phyloP scores from a whole-genome alignment of 2,797 vertebrate genomes.

The Cyprinodon diabolis region DNA sequence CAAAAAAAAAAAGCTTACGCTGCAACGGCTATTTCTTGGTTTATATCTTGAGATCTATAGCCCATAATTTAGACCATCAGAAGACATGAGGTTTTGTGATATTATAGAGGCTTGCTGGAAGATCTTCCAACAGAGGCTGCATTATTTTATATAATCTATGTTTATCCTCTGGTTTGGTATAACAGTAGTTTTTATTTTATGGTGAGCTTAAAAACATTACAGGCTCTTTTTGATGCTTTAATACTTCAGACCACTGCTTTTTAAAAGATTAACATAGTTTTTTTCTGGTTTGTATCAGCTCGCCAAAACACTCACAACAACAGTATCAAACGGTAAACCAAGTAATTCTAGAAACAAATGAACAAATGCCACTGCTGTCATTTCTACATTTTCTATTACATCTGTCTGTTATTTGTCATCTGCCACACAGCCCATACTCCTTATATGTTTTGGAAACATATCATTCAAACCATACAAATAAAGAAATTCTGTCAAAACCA shows the following conservation, averaged over 20 bases:
- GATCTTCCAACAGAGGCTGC: neutral
- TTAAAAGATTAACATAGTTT: neutral
- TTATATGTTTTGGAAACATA: no score
- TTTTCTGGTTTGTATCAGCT: neutral
- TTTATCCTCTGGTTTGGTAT: neutral
- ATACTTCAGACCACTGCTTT: neutral
- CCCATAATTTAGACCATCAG: neutral
- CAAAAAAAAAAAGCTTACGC: slow-evolving; percentile 65
- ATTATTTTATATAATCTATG: neutral
- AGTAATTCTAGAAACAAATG: neutral
- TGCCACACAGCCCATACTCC: no score
- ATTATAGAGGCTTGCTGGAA: neutral
- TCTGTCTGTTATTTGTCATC: no score
- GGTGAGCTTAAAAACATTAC: neutral
- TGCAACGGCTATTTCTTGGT: neutral
- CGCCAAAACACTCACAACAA: no score
- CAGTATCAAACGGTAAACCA: no score
- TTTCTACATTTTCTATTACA: no score
- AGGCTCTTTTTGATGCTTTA: no score
- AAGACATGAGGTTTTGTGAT: neutral
- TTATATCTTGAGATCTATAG: neutral
- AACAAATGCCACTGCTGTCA: neutral
- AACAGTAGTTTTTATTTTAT: neutral
- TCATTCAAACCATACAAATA: no score
- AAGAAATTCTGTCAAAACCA: no score